Percentiles rank a stretch among this genome's conserved stretches.
Conservation (phyloP, 53 echinoderm and acorn worm genomes). For the Antedon mediterranea region DNA sequence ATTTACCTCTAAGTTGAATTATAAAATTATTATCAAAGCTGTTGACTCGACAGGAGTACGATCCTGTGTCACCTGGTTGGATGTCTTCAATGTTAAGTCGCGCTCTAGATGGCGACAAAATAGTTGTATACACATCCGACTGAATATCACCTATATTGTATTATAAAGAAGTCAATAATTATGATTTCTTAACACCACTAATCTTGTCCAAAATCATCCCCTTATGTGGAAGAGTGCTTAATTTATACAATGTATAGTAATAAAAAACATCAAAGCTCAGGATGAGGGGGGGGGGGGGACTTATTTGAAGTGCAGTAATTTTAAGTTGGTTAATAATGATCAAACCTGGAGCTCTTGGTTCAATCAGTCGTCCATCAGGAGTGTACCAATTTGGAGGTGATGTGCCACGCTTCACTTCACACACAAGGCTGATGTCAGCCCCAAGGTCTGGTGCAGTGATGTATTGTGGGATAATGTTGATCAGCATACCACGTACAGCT, state of each 20-base stretch:
- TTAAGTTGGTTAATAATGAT: background rate
- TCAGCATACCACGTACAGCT: background rate
- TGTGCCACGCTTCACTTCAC: slow-evolving; percentile 17
- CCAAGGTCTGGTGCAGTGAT: slow-evolving; percentile 13
- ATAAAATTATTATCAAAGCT: background rate
- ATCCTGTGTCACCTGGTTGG: background rate
- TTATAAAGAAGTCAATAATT: too few species aligned
- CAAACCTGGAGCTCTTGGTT: background rate
- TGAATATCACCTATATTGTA: background rate
- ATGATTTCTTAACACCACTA: too few species aligned
- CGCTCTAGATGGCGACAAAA: background rate
- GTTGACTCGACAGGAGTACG: background rate
- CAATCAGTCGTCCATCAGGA: slow-evolving; percentile 29
- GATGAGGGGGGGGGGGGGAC: too few species aligned
- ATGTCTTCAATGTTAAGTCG: background rate
- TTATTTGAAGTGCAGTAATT: too few species aligned
- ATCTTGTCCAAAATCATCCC: too few species aligned
- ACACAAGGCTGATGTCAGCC: slow-evolving; percentile 38
- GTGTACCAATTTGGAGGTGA: slow-evolving; percentile 29
- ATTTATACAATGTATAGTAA: too few species aligned
- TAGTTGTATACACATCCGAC: background rate
- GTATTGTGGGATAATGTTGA: background rate
- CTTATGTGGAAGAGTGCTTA: too few species aligned
- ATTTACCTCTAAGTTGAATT: background rate
- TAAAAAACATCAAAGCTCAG: too few species aligned